Base-by-base conservation (phyloP, 1,140 invertebrate species). In the Tetramorium parvispinum region DNA sequence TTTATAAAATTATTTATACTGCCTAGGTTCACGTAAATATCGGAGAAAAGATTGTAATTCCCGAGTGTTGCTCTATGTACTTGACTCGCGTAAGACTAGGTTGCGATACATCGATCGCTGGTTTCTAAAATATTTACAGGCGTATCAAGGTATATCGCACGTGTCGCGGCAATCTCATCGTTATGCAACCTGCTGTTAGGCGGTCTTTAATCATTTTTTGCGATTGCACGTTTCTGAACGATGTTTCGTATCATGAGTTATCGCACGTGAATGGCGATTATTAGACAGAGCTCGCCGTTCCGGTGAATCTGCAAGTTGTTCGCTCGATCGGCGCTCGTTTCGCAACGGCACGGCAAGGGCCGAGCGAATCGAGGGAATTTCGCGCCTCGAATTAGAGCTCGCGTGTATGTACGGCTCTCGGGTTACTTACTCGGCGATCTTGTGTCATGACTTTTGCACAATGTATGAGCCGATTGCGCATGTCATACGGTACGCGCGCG, bases 111-210 rank as follows among this genome's bases (percentile, higher is more conserved):
- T 89, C 87, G 87, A 89, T 89, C 24, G 81, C 57, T 24, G 59
- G 24, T 37, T 32, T 37, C 77, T 89, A 73, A 89, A 89, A 89
- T 89, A 89, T 89, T 89, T 77, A 89, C 83, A 70, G 53, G 49
- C 27, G 55, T 68, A 89, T 89, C 87, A 89, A 82, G 63, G 87
- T 85, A 78, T 57, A 40, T 77, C 66, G 75, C 70, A 65, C 55
- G 51, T 57, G 49, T 51, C 82, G 68, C 70, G 82, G 76, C 66
- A 86, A 89, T 89, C 83, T 86, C 68, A 75, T 51, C 76, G 43
- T 76, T 82, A 68, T 49, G 43, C 63, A 75, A 59, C 43, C 24
- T 37, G 51, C 40, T 10, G 73, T 43, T 11, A 78, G 51, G n/a
- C 37, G 16, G 59, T 7, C 63, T 57, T 57, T 37, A 59, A 59